Evolutionary conservation across 2,888 invertebrate genomes (phyloP).

Genomic region (Terebella lapidaria): DNA sequence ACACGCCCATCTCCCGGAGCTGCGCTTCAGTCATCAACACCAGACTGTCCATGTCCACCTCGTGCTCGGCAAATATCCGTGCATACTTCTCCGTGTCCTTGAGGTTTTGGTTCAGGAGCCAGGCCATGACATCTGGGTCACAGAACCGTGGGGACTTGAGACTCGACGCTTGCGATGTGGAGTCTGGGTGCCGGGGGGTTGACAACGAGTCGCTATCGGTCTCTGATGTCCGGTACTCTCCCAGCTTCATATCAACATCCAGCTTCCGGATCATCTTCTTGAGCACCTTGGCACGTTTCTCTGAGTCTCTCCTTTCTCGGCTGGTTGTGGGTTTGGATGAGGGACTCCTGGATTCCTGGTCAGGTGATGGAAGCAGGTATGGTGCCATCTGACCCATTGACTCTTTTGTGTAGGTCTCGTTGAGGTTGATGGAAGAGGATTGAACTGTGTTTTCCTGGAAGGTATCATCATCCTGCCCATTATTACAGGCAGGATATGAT

Average conservation of each 20-base stretch:
- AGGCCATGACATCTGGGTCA: slow-evolving; percentile 33
- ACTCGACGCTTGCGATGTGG: neutral
- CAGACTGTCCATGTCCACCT: slow-evolving; percentile 37
- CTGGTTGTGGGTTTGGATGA: no score
- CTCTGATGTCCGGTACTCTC: neutral
- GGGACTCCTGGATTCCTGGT: neutral
- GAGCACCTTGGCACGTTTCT: neutral
- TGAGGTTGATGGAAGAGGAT: neutral
- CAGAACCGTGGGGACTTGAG: slow-evolving; percentile 11
- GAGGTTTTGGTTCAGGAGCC: slow-evolving; percentile 33
- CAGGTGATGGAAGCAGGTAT: neutral
- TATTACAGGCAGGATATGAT: no score
- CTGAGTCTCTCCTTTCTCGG: neutral
- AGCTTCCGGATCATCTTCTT: slow-evolving; percentile 2
- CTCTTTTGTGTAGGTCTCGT: neutral
- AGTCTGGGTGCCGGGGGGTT: neutral
- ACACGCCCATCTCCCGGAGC: slow-evolving; percentile 37
- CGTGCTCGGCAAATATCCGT: slow-evolving; percentile 36
- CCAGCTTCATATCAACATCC: neutral
- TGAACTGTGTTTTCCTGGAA: no score
- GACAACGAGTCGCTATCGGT: neutral
- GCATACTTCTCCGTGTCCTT: slow-evolving; percentile 33
- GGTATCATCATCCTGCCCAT: no score
- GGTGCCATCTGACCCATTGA: neutral
- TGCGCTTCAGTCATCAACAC: slow-evolving; percentile 32